These are phyloP conservation scores for Phrixothrix hirtus DNA, from an alignment of 2,888 invertebrate genomes.

Conservation along the genomic window DNA sequence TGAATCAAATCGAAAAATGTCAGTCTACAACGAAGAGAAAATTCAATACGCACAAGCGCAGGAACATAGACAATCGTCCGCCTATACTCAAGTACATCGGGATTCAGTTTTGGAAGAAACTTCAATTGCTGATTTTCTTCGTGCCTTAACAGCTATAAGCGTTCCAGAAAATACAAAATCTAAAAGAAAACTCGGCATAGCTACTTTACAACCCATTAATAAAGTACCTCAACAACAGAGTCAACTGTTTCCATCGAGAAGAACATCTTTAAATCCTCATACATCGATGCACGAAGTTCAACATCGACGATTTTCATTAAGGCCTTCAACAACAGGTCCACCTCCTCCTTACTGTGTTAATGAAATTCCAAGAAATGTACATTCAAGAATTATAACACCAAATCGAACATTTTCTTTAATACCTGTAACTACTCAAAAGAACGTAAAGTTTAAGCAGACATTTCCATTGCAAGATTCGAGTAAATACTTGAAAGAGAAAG, in stretches of 20 bases:
- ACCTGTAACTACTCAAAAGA: too few species aligned
- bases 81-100: conserved; percentile 45
- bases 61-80: conserved; percentile 35
- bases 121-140: conserved; percentile 78
- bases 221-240: conserved; percentile 44
- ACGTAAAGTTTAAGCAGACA: too few species aligned
- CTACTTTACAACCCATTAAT: conserved; percentile 59
- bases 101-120: conserved; percentile 76
- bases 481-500: background rate
- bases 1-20: background rate
- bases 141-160: conserved; percentile 72
- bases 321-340: conserved; percentile 41
- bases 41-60: conserved; percentile 27
- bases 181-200: conserved; percentile 61
- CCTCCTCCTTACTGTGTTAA: conserved; percentile 53
- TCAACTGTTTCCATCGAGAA: conserved; percentile 13
- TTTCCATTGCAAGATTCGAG: conserved; percentile 35
- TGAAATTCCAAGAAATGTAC: conserved; percentile 44
- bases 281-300: conserved; percentile 1
- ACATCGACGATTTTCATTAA: conserved; percentile 48
- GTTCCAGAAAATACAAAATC: conserved; percentile 44
- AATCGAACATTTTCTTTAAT: conserved; percentile 56
- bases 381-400: conserved; percentile 39
- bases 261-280: conserved; percentile 34
- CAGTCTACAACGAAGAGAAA: conserved; percentile 2